A percentile compares a stretch with the other conserved stretches of the same genome.
phyloP scores from a whole-genome alignment of 2,888 invertebrate species.

The Frankliniella intonsa region DNA sequence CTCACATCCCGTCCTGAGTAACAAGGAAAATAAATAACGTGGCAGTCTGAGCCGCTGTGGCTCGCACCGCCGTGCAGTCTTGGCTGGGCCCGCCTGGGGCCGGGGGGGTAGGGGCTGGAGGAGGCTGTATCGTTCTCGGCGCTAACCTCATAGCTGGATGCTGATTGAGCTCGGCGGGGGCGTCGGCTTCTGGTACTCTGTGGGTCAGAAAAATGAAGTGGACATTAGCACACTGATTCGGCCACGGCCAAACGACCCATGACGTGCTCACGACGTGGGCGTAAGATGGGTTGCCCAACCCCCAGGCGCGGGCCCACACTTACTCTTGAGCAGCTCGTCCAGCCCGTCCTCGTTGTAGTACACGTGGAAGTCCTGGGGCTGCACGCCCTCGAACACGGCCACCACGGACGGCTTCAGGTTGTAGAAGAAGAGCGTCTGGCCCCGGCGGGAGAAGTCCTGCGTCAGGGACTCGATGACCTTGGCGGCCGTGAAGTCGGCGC shows the following conservation, averaged over 20 bases:
- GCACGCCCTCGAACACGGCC: constrained; percentile 55
- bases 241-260: too few species aligned
- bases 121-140: neutral
- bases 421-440: constrained; percentile 55
- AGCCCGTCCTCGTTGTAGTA: constrained; percentile 54
- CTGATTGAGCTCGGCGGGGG: neutral
- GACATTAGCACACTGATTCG: neutral
- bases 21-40: neutral
- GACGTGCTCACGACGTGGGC: neutral
- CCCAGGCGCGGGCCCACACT: constrained; percentile 28
- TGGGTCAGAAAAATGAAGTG: neutral
- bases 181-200: constrained; percentile 1
- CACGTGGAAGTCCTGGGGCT: constrained; percentile 53
- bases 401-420: constrained; percentile 57
- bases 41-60: neutral
- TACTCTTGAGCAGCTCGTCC: constrained; percentile 53
- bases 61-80: neutral
- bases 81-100: neutral
- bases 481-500: constrained; percentile 63
- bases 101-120: neutral
- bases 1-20: constrained; percentile 11
- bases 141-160: neutral
- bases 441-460: constrained; percentile 55
- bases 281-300: too few species aligned
- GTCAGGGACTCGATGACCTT: constrained; percentile 57